phyloP scores from a whole-genome alignment of 2,888 invertebrate genomes.

The Eubasilissa splendida region DNA sequence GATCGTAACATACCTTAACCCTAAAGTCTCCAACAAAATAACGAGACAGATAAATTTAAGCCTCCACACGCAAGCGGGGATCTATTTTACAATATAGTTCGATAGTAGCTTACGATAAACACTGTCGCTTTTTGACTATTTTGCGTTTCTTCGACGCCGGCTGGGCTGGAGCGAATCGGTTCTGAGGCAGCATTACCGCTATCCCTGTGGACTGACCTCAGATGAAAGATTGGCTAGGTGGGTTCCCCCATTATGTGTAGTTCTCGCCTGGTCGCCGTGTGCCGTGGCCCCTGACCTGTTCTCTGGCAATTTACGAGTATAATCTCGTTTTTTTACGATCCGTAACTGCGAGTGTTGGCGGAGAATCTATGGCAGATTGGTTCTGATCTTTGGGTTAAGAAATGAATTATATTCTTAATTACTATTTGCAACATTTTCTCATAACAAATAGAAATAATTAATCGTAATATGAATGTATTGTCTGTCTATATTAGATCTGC shows the following conservation, averaged over 20 bases:
- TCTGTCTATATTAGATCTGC: no score
- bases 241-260: slow-evolving; percentile 16
- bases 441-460: no score
- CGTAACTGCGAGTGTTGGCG: no score
- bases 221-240: neutral
- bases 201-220: neutral
- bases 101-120: neutral
- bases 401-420: no score
- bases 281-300: slow-evolving; percentile 10
- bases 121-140: neutral
- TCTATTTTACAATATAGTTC: neutral
- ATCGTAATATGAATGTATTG: no score
- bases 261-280: slow-evolving; percentile 12
- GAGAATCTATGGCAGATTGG: no score
- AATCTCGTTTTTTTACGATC: neutral
- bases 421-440: no score
- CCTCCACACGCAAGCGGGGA: neutral
- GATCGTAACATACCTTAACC: no score
- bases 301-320: slow-evolving; percentile 6
- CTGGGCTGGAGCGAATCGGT: neutral
- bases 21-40: no score
- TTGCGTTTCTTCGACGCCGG: neutral
- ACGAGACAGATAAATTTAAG: neutral
- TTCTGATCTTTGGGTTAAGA: no score
- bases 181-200: neutral